Base-by-base conservation (phyloP, 2,888 invertebrate genomes). In the Nesidiocoris tenuis region DNA sequence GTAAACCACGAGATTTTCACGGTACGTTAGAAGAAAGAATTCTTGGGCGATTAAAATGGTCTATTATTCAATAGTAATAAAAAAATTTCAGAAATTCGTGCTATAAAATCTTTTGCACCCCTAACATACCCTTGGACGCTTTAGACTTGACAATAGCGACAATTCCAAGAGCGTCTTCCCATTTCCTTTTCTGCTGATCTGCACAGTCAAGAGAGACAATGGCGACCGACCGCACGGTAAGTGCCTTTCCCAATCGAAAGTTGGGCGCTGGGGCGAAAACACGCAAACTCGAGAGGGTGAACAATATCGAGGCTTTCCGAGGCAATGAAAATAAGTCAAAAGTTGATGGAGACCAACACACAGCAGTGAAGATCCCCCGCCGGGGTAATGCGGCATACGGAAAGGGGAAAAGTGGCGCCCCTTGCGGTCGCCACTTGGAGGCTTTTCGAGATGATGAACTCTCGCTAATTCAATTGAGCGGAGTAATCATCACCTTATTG, bases 401-500 rank as follows among this genome's bases (percentile, higher is more conserved):
- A 17, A 66, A 39, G 57, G 66, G 55, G 24, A 12, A 16, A 61
- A 39, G 9, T 21, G 61, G 19, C n/a, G 18, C 22, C 19, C 19
- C 19, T 59, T 59, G 59, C 17, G 19, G 19, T 19, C n/a, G n/a
- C 7, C 59, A 17, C 59, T 18, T 5, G 59, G n/a, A 19, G 61
- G 19, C 21, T 61, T 18, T 25, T 21, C 0, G 61, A n/a, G 39
- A 25, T 9, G 70, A 70, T 24, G 70, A 72, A 72, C 55, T 23
- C 55, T 23, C 63, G 23, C 68, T 75, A 75, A 75, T 75, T 75
- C 75, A 75, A 75, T 75, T 75, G 67, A 61, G 68, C 56, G 24
- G 68, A 75, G 75, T 75, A 75, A 75, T 75, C 75, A 75, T 75
- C 75, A 57, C 75, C 68, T 64, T 75, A 75, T 75, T 75, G 75